A percentile compares a stretch with the other conserved stretches of the same genome.
These are phyloP conservation scores for Leptestheria dahalacensis DNA, from an alignment of 1,140 invertebrate species.

Conservation along the genomic window DNA sequence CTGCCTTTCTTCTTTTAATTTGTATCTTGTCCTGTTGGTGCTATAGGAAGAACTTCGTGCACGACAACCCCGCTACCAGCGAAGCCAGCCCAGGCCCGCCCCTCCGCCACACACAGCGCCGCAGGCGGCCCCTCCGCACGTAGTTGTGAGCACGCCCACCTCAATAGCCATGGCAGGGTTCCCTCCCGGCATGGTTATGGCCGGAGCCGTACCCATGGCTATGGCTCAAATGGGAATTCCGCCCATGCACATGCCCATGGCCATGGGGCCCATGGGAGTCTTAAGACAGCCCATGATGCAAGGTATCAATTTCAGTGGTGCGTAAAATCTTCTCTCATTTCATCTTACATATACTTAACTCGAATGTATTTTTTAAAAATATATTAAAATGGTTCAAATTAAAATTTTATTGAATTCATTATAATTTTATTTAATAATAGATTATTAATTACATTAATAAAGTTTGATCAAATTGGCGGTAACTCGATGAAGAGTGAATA, in stretches of 20 bases:
- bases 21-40: too few species aligned
- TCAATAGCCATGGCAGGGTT: not conserved
- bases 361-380: not conserved
- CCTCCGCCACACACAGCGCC: not conserved
- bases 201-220: not conserved
- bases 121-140: not conserved
- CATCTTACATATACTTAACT: not conserved
- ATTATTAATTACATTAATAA: too few species aligned
- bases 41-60: constrained; percentile 78
- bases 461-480: too few species aligned
- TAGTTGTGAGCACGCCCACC: not conserved
- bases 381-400: too few species aligned
- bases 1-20: too few species aligned
- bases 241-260: constrained; percentile 2
- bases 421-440: too few species aligned
- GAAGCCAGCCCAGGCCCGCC: not conserved
- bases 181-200: constrained; percentile 5
- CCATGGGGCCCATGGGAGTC: constrained; percentile 4
- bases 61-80: constrained; percentile 53
- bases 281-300: not conserved
- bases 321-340: not conserved
- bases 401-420: too few species aligned
- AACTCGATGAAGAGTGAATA: too few species aligned
- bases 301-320: not conserved
- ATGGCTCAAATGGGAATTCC: constrained; percentile 8